Conservation (phyloP, 2,113 vertebrate genomes). For the Alces alces region DNA sequence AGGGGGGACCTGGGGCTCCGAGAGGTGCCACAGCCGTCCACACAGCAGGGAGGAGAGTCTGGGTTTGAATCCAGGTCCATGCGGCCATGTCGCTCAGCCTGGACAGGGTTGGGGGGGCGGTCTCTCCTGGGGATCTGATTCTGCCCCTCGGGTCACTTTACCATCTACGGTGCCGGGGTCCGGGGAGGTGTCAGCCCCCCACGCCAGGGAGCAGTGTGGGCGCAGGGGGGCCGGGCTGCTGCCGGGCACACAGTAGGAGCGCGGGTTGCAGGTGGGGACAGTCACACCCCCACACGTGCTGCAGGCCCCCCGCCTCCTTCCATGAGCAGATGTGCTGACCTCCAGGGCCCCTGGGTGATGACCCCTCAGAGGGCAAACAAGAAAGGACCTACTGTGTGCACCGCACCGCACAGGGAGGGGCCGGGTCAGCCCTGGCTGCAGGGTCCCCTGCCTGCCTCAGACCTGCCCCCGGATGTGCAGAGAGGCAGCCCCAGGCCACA, state of each 20-base stretch:
- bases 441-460: background rate
- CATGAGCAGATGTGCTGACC: rapidly evolving
- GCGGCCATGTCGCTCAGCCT: background rate
- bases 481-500: background rate
- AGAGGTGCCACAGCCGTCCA: rapidly evolving
- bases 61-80: background rate
- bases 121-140: background rate
- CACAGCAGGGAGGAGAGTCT: background rate
- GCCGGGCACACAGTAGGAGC: rapidly evolving
- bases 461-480: background rate
- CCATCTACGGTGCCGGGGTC: too few relatives aligned
- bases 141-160: rapidly evolving
- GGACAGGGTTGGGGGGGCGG: too few relatives aligned
- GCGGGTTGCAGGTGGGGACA: rapidly evolving
- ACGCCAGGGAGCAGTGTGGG: background rate
- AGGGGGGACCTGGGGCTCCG: too few relatives aligned
- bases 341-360: rapidly evolving
- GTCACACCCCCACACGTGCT: rapidly evolving
- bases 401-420: rapidly evolving
- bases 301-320: background rate
- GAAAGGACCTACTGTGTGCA: background rate
- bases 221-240: rapidly evolving
- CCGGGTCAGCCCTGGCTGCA: rapidly evolving
- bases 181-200: too few relatives aligned
- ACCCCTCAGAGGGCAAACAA: rapidly evolving